Percentiles rank a stretch among this genome's conserved stretches.
These are phyloP conservation scores for Ellobium chinense DNA, from an alignment of 2,888 invertebrate genomes.

Conservation along the genomic window DNA sequence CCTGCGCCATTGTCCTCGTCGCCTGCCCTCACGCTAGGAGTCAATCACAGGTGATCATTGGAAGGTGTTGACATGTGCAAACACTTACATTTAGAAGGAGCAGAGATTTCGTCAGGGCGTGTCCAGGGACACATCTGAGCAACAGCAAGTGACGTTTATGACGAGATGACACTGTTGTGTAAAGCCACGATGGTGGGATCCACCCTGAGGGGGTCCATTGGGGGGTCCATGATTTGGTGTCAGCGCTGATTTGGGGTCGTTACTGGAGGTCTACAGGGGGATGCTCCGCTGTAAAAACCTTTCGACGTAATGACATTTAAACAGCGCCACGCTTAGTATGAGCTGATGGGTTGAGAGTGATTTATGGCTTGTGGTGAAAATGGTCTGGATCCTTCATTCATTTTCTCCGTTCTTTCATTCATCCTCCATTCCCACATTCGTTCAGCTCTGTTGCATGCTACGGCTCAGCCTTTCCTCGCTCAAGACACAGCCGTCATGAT, in stretches of 20 bases:
- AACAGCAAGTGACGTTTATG: conserved; percentile 12
- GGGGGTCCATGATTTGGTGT: conserved; percentile 10
- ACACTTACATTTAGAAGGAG: not conserved
- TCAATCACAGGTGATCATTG: not conserved
- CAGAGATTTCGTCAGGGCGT: not conserved
- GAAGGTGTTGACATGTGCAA: conserved; percentile 22
- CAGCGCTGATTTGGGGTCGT: not conserved
- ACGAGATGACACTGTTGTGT: not conserved
- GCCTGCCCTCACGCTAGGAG: not conserved
- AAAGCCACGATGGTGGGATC: not conserved
- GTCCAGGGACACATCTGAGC: not conserved
- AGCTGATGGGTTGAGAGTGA: too few species aligned
- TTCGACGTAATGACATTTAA: not conserved
- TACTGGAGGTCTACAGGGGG: not conserved
- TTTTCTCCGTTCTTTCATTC: too few species aligned
- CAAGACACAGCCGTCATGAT: too few species aligned
- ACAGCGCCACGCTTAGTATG: too few species aligned
- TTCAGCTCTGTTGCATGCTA: too few species aligned
- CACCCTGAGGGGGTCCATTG: not conserved
- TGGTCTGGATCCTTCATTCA: too few species aligned
- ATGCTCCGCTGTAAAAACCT: not conserved
- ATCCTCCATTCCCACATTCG: too few species aligned
- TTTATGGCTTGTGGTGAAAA: too few species aligned
- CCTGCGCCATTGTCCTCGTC: not conserved
- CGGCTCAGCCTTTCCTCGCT: too few species aligned